Base-by-base conservation (phyloP, 2,797 vertebrate genomes). In the Xenops minutus region DNA sequence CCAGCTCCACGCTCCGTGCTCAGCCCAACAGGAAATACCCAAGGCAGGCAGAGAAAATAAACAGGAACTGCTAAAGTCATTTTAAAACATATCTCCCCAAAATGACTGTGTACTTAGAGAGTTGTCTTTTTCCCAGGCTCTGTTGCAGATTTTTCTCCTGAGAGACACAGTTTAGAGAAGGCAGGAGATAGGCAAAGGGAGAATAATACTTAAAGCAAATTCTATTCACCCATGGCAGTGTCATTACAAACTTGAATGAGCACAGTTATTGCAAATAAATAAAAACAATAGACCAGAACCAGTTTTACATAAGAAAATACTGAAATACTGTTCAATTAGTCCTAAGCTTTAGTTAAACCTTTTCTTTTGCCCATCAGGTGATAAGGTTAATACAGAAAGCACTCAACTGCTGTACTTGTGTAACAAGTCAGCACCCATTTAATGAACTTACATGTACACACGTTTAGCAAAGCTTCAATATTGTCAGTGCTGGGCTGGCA, bases 231-330 rank as follows among this genome's bases (percentile, higher is more conserved):
- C 98, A 96, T 98, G 97, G 97, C 98, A 96, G 97, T 97, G 97
- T 97, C 98, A 98, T 98, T 98, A 98, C 98, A 98, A 97, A 98
- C 97, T 97, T 95, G 97, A 98, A 98, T 98, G 98, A 98, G 92
- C 98, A 97, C 98, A 96, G 96, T 98, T 98, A 98, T 98, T 98
- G 97, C 97, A 97, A 98, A 98, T 98, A 98, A 98, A 98, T 98
- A 98, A 98, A 98, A 98, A 98, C 98, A 98, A 98, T 97, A 96
- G 97, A 98, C 97, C 98, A 98, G 97, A 98, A 98, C 98, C 96
- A 96, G 97, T 98, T 98, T 98, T 98, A 98, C 97, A 97, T 97
- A 97, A 97, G 97, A 96, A 98, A 98, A 98, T 98, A 97, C 77
- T 96, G 95, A 98, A 98, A 98, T 96, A 95, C 78, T 68, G 62